Percentiles rank a stretch among this genome's conserved stretches.
Evolutionary conservation across 2,888 invertebrate genomes (phyloP).

Genomic region (Cryptus viduatorius): DNA sequence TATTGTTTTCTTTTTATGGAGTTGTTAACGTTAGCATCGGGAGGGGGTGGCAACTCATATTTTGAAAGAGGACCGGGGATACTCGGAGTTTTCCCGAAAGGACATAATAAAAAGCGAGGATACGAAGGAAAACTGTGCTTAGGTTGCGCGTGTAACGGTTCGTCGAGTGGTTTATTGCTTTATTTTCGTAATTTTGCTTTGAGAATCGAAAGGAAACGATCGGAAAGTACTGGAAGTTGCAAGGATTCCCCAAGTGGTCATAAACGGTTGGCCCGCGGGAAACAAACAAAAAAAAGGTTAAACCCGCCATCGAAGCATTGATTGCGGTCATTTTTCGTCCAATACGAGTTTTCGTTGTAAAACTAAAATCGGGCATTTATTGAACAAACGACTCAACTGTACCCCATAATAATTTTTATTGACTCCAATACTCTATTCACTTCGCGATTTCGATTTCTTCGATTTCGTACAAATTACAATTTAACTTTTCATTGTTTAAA

Average conservation of each 20-base stretch:
- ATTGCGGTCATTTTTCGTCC: not conserved
- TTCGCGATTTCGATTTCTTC: not conserved
- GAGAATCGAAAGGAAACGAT: not conserved
- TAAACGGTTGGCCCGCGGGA: not conserved
- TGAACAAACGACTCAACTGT: not conserved
- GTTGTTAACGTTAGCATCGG: not conserved
- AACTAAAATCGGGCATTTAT: not conserved
- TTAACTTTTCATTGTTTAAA: not conserved
- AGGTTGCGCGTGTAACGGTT: not conserved
- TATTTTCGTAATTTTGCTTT: not conserved
- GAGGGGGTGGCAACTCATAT: not conserved
- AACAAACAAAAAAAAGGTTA: slow-evolving; percentile 3
- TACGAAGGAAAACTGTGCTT: not conserved
- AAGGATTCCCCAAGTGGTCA: not conserved
- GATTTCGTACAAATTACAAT: not conserved
- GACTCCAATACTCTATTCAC: not conserved
- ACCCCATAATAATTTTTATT: not conserved
- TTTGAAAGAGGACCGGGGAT: not conserved
- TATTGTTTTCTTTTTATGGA: not conserved
- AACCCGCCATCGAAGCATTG: not conserved
- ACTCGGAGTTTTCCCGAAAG: not conserved
- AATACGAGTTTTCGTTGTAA: not conserved
- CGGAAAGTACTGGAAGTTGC: not conserved
- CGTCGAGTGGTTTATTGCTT: slow-evolving; percentile 5
- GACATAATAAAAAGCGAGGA: not conserved